These are phyloP conservation scores for Orchestes rusci DNA, from an alignment of 2,888 invertebrate species.

Conservation along the genomic window DNA sequence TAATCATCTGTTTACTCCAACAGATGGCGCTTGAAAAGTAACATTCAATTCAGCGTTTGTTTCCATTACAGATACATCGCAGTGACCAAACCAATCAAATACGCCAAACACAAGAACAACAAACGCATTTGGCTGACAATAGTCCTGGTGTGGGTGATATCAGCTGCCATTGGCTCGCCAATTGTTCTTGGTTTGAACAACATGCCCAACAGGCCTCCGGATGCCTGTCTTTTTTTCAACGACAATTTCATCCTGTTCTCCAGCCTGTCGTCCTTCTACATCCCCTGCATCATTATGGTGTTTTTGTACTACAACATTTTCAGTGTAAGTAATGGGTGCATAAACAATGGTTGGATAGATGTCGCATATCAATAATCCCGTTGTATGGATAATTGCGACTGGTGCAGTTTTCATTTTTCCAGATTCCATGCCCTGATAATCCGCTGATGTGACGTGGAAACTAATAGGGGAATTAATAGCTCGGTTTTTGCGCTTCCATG, in stretches of 20 bases:
- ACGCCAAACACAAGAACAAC: slow-evolving; percentile 97
- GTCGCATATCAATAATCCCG: background rate
- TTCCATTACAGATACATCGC: slow-evolving; percentile 81
- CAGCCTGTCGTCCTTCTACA: slow-evolving; percentile 96
- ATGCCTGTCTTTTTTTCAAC: slow-evolving; percentile 94
- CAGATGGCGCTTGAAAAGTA: no score
- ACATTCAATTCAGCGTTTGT: background rate
- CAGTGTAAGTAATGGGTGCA: slow-evolving; percentile 71
- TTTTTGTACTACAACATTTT: slow-evolving; percentile 97
- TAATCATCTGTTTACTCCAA: no score
- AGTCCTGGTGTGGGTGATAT: slow-evolving; percentile 91
- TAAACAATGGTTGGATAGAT: no score
- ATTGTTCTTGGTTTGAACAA: slow-evolving; percentile 95
- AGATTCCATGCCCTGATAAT: no score
- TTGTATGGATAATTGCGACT: no score
- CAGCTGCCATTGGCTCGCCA: slow-evolving; percentile 91
- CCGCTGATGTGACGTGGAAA: no score
- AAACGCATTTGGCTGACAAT: slow-evolving; percentile 91
- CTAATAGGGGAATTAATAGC: no score
- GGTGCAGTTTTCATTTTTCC: no score
- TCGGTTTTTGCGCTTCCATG: no score
- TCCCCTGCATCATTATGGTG: slow-evolving; percentile 97
- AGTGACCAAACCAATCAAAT: slow-evolving; percentile 97
- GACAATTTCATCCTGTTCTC: slow-evolving; percentile 97
- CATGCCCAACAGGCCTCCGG: slow-evolving; percentile 74